A percentile compares a stretch with the other conserved stretches of the same genome.
Conservation (phyloP, 2,797 vertebrate genomes). For the Silurus aristotelis region DNA sequence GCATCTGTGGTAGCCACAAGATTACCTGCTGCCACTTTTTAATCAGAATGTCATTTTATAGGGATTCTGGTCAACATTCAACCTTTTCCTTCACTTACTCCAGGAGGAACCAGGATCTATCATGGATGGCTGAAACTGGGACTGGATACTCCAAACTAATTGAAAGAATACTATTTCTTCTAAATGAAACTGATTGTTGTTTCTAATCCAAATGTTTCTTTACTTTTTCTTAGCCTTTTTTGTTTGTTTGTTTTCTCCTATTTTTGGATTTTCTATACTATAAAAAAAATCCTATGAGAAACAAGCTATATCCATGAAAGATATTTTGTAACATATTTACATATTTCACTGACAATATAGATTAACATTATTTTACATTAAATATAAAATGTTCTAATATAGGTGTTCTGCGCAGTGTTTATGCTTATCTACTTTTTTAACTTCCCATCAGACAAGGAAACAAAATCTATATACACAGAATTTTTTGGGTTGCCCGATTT, state of each 20-base stretch:
- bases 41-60: background rate
- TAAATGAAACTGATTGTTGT: background rate
- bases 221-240: too few species aligned
- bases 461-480: background rate
- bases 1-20: slow-evolving; percentile 72
- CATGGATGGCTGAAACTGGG: background rate
- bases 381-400: background rate
- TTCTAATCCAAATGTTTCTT: background rate
- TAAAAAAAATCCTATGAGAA: background rate
- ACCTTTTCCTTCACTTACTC: background rate
- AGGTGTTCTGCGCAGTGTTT: background rate
- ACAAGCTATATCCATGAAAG: background rate
- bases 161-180: background rate
- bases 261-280: slow-evolving; percentile 11
- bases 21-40: slow-evolving; percentile 64
- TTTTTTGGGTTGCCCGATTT: background rate
- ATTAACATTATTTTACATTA: background rate
- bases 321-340: background rate
- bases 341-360: background rate
- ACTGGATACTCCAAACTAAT: background rate
- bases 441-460: background rate
- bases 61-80: background rate
- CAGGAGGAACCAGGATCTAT: background rate
- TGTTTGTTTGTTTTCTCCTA: background rate
- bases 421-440: background rate